Percentiles rank a stretch among this genome's conserved stretches.
Conservation (phyloP, 1,140 invertebrate genomes). For the Drosophila sproati region DNA sequence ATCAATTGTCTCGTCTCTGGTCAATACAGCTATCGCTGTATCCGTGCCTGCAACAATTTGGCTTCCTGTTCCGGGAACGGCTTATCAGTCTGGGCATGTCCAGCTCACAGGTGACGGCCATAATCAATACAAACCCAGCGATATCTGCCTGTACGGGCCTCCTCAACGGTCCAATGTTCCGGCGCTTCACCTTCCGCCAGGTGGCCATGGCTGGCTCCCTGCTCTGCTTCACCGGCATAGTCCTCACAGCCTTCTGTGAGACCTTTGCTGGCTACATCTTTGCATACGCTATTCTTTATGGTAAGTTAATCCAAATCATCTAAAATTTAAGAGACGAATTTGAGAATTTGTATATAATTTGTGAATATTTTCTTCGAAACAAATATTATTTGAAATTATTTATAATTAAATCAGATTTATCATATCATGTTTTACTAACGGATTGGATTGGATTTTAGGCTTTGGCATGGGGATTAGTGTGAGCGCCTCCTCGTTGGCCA, state of each 20-base stretch:
- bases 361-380: too few relatives aligned
- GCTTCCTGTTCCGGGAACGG: constrained; percentile 88
- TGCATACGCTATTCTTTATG: constrained; percentile 87
- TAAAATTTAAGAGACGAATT: too few relatives aligned
- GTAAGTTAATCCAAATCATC: constrained; percentile 73
- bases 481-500: constrained; percentile 87
- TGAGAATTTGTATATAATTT: too few relatives aligned
- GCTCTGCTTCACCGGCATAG: constrained; percentile 86
- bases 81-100: constrained; percentile 86
- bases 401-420: too few relatives aligned
- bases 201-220: constrained; percentile 87
- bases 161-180: constrained; percentile 88
- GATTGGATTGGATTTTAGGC: constrained; percentile 79
- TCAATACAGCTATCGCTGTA: constrained; percentile 86
- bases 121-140: constrained; percentile 89
- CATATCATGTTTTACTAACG: too few relatives aligned
- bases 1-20: neutral
- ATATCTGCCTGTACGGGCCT: constrained; percentile 87
- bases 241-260: constrained; percentile 86
- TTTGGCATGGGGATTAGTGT: constrained; percentile 87
- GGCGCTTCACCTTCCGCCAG: constrained; percentile 88
- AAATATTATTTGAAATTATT: too few relatives aligned
- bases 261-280: constrained; percentile 87
- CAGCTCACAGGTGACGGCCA: constrained; percentile 87
- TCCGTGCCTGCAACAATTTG: constrained; percentile 88